phyloP scores from a whole-genome alignment of 2,797 vertebrate genomes.

The Poliocrania exsul region DNA sequence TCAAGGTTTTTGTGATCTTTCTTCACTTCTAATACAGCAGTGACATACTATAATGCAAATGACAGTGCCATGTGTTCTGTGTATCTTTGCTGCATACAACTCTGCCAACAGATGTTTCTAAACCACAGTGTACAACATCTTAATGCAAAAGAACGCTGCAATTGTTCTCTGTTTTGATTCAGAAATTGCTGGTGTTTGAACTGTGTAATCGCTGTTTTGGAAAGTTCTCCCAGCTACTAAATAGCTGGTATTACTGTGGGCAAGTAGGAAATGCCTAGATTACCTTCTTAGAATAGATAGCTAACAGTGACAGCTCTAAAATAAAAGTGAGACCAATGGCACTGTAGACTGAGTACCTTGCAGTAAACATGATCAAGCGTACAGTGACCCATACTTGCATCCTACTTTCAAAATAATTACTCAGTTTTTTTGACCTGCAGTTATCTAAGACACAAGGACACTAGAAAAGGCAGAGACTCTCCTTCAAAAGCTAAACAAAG shows the following conservation, averaged over 20 bases:
- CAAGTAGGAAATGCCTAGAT: background rate
- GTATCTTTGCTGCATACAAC: background rate
- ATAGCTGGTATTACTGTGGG: background rate
- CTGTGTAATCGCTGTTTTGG: background rate
- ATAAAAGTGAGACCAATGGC: background rate
- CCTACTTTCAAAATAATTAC: background rate
- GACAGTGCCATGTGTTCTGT: conserved; percentile 25
- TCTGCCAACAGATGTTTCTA: conserved; percentile 24
- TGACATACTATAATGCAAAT: conserved; percentile 2
- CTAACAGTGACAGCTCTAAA: background rate
- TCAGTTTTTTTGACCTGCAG: rapidly evolving
- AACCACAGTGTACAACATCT: background rate
- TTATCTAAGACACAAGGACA: background rate
- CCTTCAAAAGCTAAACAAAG: background rate
- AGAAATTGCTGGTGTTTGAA: conserved; percentile 8
- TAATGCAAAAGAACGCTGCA: background rate
- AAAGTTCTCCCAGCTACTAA: conserved; percentile 14
- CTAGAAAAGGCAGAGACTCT: background rate
- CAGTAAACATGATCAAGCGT: background rate
- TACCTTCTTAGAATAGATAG: background rate
- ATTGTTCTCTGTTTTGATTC: conserved; percentile 48
- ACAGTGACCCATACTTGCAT: background rate
- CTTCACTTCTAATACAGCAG: background rate
- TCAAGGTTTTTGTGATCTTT: background rate
- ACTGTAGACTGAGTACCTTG: background rate